phyloP scores from a whole-genome alignment of 2,888 invertebrate genomes.

The Endomychus coccineus region DNA sequence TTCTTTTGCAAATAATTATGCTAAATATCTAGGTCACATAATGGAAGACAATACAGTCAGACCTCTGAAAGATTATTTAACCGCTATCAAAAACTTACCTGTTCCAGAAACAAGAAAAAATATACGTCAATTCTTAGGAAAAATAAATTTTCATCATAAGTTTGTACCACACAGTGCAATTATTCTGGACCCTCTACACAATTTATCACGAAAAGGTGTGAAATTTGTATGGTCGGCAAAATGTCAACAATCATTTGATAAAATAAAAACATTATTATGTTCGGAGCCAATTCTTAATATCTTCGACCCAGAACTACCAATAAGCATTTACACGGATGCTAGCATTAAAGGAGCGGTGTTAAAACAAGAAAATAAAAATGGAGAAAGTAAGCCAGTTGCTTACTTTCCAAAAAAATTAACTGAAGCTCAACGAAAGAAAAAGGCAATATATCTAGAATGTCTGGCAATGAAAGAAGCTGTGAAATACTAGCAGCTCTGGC shows the following conservation, averaged over 20 bases:
- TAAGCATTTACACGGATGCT: slow-evolving; percentile 24
- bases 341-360: slow-evolving; percentile 23
- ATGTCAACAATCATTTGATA: slow-evolving; percentile 16
- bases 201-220: slow-evolving; percentile 18
- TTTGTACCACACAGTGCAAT: slow-evolving; percentile 16
- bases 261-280: slow-evolving; percentile 15
- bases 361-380: slow-evolving; percentile 17
- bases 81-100: slow-evolving; percentile 16
- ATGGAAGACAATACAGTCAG: slow-evolving; percentile 19
- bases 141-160: slow-evolving; percentile 19
- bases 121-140: slow-evolving; percentile 18
- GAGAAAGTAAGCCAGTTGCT: slow-evolving; percentile 14
- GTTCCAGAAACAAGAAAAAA: slow-evolving; percentile 17
- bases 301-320: slow-evolving; percentile 20
- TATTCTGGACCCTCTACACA: slow-evolving; percentile 18
- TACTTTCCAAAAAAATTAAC: slow-evolving; percentile 17
- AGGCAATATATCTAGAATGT: slow-evolving; percentile 25
- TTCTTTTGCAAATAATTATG: slow-evolving; percentile 19
- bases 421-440: slow-evolving; percentile 21
- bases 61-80: slow-evolving; percentile 21
- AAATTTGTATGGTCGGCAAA: slow-evolving; percentile 19
- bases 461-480: slow-evolving; percentile 24
- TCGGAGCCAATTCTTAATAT: slow-evolving; percentile 22
- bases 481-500: slow-evolving; percentile 24
- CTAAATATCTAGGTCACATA: slow-evolving; percentile 20